A percentile compares a stretch with the other conserved stretches of the same genome.
Conservation (phyloP, 2,888 invertebrate species). For the Cremastobaeus sp. region DNA sequence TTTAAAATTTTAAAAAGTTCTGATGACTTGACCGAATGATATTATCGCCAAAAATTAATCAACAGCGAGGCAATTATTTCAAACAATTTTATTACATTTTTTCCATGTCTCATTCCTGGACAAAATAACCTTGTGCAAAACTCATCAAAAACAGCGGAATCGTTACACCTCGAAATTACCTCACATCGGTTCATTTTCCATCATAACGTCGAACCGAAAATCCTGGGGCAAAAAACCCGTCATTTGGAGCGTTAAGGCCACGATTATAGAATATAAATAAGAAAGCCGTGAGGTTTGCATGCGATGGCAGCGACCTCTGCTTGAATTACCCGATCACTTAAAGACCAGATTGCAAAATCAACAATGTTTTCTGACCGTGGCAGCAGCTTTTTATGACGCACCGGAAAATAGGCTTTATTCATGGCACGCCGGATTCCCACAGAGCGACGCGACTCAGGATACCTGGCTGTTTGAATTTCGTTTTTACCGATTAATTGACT, state of each 20-base stretch:
- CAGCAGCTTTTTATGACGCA: conserved; percentile 39
- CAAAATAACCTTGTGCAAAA: too few species aligned
- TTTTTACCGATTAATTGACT: conserved; percentile 51
- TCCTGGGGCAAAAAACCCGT: conserved; percentile 20
- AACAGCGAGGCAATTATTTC: too few species aligned
- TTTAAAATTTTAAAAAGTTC: too few species aligned
- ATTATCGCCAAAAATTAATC: too few species aligned
- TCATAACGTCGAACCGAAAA: conserved; percentile 16
- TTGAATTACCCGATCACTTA: conserved; percentile 41
- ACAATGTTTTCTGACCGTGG: conserved; percentile 48
- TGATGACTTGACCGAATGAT: too few species aligned
- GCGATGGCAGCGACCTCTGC: conserved; percentile 27
- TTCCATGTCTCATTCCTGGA: too few species aligned
- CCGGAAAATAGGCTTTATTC: conserved; percentile 56
- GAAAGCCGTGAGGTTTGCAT: conserved; percentile 17
- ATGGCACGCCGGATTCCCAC: conserved; percentile 51
- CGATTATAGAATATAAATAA: conserved; percentile 31
- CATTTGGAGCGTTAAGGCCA: conserved; percentile 27
- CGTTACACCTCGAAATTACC: conserved; percentile 11
- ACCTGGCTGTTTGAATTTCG: conserved; percentile 33
- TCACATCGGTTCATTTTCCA: conserved; percentile 17
- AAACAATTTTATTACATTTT: too few species aligned
- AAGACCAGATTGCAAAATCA: conserved; percentile 43
- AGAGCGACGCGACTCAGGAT: conserved; percentile 16
- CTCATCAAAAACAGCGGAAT: background rate